A percentile compares a stretch with the other conserved stretches of the same genome.
Conservation (phyloP, 2,113 vertebrate genomes). For the Sigmodon hispidus region DNA sequence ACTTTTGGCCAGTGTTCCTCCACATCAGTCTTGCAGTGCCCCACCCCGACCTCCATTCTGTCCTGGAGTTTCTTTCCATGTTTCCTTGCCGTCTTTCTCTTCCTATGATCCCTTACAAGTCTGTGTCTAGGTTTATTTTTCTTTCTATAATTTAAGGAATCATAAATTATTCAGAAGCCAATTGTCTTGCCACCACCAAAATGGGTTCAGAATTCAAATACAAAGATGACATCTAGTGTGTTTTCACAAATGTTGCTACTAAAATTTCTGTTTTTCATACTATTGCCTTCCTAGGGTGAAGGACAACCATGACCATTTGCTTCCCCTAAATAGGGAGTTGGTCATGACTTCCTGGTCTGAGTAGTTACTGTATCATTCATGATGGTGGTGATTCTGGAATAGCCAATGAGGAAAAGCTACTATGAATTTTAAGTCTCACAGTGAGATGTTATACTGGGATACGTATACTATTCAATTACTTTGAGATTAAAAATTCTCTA, state of each 20-base stretch:
- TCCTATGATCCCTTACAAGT: neutral
- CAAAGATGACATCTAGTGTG: neutral
- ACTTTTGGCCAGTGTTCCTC: neutral
- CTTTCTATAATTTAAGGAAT: neutral
- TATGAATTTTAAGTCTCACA: constrained; percentile 47
- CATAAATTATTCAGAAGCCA: neutral
- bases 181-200: neutral
- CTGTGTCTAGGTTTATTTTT: neutral
- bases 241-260: no score
- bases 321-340: neutral
- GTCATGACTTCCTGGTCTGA: neutral
- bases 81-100: neutral
- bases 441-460: neutral
- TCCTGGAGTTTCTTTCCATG: neutral
- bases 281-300: neutral
- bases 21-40: neutral
- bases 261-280: neutral
- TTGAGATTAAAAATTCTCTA: constrained; percentile 14
- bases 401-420: neutral
- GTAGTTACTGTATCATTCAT: neutral
- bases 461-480: neutral
- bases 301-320: neutral
- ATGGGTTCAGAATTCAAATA: neutral
- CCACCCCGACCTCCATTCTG: neutral
- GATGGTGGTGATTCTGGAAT: neutral